Percentiles rank a stretch among this genome's conserved stretches.
Evolutionary conservation across 2,888 invertebrate species (phyloP).

Genomic region (Leistus spinibarbis): DNA sequence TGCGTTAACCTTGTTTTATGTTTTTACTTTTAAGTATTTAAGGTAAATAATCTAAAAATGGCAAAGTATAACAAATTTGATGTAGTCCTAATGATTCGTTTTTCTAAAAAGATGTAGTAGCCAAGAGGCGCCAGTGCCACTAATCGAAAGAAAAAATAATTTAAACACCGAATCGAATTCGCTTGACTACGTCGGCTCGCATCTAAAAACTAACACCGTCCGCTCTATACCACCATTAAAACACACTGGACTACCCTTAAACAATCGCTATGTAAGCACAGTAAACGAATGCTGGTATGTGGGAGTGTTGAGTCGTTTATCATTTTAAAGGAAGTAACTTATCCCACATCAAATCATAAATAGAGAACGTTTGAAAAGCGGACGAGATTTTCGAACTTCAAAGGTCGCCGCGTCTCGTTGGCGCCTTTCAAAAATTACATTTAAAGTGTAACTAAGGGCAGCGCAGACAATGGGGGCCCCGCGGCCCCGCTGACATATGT

Average conservation of each 20-base stretch:
- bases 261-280: background rate
- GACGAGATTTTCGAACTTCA: slow-evolving; percentile 38
- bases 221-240: slow-evolving; percentile 10
- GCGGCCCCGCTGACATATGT: slow-evolving; percentile 46
- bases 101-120: slow-evolving; percentile 32
- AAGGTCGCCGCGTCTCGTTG: slow-evolving; percentile 44
- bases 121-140: slow-evolving; percentile 32
- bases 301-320: slow-evolving; percentile 37
- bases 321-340: slow-evolving; percentile 39
- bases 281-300: slow-evolving; percentile 26
- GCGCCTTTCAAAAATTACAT: slow-evolving; percentile 46
- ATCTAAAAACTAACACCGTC: slow-evolving; percentile 34
- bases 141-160: slow-evolving; percentile 39
- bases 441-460: slow-evolving; percentile 43
- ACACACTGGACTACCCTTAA: background rate
- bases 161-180: slow-evolving; percentile 39
- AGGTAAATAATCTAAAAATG: too few relatives aligned
- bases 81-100: slow-evolving; percentile 16
- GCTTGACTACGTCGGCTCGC: slow-evolving; percentile 24
- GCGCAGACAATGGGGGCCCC: slow-evolving; percentile 41
- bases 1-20: too few relatives aligned
- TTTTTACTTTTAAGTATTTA: too few relatives aligned
- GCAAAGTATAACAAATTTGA: slow-evolving; percentile 22
- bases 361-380: slow-evolving; percentile 25
- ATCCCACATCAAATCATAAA: slow-evolving; percentile 25